phyloP scores from a whole-genome alignment of 2,888 invertebrate genomes.

The Ophonus ardosiacus region DNA sequence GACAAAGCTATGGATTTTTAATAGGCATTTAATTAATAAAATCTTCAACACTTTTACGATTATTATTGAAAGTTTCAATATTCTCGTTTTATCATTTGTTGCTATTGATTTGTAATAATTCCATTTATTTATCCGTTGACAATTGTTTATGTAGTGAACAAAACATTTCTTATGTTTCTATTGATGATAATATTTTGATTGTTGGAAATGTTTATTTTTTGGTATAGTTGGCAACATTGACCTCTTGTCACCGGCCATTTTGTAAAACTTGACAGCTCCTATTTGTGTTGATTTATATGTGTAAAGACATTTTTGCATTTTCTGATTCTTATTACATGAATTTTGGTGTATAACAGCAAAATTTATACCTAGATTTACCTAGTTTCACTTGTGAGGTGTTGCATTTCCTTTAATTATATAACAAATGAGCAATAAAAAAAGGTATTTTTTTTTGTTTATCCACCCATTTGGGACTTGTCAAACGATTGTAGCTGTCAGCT shows the following conservation, averaged over 20 bases:
- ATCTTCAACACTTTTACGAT: neutral
- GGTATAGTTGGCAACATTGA: constrained; percentile 51
- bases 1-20: neutral
- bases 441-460: constrained; percentile 61
- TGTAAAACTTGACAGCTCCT: constrained; percentile 63
- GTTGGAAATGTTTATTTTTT: constrained; percentile 23
- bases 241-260: constrained; percentile 53
- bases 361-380: neutral
- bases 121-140: no score
- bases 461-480: constrained; percentile 60
- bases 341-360: constrained; percentile 1
- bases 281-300: constrained; percentile 63
- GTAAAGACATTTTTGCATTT: constrained; percentile 47
- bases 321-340: constrained; percentile 19
- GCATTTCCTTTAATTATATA: constrained; percentile 42
- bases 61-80: no score
- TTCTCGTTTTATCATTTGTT: no score
- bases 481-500: constrained; percentile 52
- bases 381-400: neutral
- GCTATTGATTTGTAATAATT: no score
- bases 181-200: no score
- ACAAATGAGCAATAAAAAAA: constrained; percentile 57
- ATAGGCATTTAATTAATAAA: neutral
- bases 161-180: no score
- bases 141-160: no score